Conservation (phyloP, 2,888 invertebrate genomes). For the Nephrotoma appendiculata region DNA sequence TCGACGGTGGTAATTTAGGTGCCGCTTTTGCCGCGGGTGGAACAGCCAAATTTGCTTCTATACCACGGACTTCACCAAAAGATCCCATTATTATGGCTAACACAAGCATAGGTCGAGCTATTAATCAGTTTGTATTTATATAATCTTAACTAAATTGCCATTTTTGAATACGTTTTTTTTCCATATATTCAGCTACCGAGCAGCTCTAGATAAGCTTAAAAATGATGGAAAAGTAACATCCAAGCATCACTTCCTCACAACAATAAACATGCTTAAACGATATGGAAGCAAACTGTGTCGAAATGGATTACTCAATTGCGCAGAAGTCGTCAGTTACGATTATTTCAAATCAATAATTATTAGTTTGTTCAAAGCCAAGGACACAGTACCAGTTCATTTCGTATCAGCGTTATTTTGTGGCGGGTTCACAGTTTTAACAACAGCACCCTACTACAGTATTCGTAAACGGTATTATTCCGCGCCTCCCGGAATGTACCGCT, state of each 20-base stretch:
- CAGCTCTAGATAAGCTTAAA: background rate
- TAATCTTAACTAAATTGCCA: too few relatives aligned
- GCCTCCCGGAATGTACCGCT: slow-evolving; percentile 39
- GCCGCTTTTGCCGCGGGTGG: background rate
- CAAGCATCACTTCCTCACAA: background rate
- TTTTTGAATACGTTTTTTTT: background rate
- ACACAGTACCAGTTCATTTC: background rate
- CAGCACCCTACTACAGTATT: slow-evolving; percentile 51
- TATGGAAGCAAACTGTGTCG: background rate
- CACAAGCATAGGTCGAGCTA: background rate
- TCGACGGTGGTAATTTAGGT: background rate
- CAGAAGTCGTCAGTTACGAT: background rate
- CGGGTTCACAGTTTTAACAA: slow-evolving; percentile 44
- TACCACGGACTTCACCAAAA: too few relatives aligned
- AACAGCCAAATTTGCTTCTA: background rate
- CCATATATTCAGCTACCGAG: background rate
- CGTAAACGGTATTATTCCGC: slow-evolving; percentile 54
- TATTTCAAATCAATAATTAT: background rate
- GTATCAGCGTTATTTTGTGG: slow-evolving; percentile 22
- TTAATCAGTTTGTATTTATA: background rate
- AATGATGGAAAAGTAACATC: background rate
- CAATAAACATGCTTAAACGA: background rate
- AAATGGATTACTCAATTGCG: background rate
- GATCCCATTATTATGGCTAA: background rate
- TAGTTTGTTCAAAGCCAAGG: background rate